Evolutionary conservation across 64 coral and sea anemone species (phyloP).

Genomic region (Astreopora myriophthalma): DNA sequence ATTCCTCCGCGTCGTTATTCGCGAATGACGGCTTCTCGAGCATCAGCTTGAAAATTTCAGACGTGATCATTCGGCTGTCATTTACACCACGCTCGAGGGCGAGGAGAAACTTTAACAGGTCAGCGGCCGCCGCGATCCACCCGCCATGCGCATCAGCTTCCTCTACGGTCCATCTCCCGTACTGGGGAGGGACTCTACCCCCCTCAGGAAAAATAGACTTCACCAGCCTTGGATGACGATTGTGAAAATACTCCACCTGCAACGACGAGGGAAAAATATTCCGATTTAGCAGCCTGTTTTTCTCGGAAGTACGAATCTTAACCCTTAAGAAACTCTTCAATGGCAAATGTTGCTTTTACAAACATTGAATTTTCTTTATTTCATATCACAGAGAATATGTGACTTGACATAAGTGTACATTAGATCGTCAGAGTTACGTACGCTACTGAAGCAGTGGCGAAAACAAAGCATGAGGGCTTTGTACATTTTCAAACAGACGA

Average conservation of each 20-base stretch:
- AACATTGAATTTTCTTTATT: too few species aligned
- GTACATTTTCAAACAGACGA: neutral
- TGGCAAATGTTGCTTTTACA: too few species aligned
- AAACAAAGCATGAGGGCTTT: too few species aligned
- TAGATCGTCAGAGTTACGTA: too few species aligned
- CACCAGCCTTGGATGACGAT: slow-evolving; percentile 25
- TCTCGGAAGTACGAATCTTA: too few species aligned
- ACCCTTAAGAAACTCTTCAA: too few species aligned
- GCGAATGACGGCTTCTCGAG: slow-evolving; percentile 18
- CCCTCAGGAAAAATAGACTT: slow-evolving; percentile 7
- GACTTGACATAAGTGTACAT: too few species aligned
- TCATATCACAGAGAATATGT: too few species aligned
- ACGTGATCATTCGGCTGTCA: neutral
- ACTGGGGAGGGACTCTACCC: slow-evolving; percentile 29
- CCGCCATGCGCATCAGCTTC: slow-evolving; percentile 46
- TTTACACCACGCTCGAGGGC: neutral
- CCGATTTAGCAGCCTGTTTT: neutral
- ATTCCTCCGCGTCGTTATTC: neutral
- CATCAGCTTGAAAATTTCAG: slow-evolving; percentile 6
- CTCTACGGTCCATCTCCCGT: slow-evolving; percentile 42
- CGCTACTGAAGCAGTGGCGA: too few species aligned
- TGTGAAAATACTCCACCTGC: slow-evolving; percentile 43
- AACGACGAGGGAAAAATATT: neutral
- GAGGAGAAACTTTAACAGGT: neutral
- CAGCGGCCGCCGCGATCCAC: neutral